phyloP scores from a whole-genome alignment of 2,113 vertebrate species.

The Cyphomyrus discorhynchus region DNA sequence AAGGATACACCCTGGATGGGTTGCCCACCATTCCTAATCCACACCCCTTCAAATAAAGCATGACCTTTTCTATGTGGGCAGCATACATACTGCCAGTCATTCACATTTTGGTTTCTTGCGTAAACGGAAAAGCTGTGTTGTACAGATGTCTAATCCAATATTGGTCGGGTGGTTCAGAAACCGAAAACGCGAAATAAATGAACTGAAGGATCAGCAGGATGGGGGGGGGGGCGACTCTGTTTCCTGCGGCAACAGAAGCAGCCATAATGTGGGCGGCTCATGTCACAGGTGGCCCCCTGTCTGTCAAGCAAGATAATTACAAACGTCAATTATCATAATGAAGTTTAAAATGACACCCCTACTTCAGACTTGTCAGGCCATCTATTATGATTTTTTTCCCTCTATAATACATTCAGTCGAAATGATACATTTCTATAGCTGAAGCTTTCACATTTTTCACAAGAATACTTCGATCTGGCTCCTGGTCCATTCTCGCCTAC shows the following conservation, averaged over 20 bases:
- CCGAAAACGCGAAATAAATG: background rate
- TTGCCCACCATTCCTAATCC: background rate
- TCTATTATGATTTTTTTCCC: background rate
- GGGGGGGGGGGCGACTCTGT: background rate
- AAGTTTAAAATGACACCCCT: background rate
- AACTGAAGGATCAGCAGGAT: background rate
- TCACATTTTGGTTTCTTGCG: background rate
- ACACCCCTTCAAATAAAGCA: background rate
- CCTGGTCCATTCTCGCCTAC: background rate
- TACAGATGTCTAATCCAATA: background rate
- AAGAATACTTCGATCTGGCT: background rate
- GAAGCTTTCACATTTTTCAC: background rate
- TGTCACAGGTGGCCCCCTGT: slow-evolving; percentile 4
- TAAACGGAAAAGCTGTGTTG: background rate
- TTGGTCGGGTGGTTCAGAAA: background rate
- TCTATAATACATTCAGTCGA: background rate
- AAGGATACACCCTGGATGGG: background rate
- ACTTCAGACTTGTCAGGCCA: background rate
- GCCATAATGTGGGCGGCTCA: background rate
- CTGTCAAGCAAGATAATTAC: background rate
- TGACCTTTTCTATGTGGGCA: background rate
- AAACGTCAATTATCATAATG: slow-evolving; percentile 1
- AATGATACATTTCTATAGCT: background rate
- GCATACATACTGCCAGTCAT: background rate
- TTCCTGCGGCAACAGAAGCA: background rate